Evolutionary conservation across 1,140 invertebrate genomes (phyloP).

Genomic region (Drosophila melanogaster): DNA sequence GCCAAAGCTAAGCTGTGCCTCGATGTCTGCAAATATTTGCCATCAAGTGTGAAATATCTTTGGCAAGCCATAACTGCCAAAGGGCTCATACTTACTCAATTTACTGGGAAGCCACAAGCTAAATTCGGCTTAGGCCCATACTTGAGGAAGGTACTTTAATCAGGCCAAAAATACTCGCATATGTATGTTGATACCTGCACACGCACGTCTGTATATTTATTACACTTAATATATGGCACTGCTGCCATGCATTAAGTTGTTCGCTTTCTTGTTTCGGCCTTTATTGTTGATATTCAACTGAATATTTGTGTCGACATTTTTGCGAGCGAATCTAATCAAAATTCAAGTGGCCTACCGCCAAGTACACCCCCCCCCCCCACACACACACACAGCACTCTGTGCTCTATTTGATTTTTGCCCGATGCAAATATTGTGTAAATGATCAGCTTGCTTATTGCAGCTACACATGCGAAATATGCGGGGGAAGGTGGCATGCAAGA

Average conservation of each 20-base stretch:
- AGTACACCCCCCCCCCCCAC: too few species aligned
- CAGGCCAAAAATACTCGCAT: not conserved
- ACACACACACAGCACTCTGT: slow-evolving; percentile 1
- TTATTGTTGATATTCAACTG: slow-evolving; percentile 53
- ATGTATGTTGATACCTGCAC: not conserved
- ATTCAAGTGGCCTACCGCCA: slow-evolving; percentile 16
- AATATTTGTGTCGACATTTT: slow-evolving; percentile 42
- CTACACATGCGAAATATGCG: slow-evolving; percentile 48
- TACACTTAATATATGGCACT: slow-evolving; percentile 39
- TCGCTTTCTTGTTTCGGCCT: slow-evolving; percentile 37
- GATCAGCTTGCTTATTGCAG: slow-evolving; percentile 47
- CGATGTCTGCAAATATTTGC: slow-evolving; percentile 25
- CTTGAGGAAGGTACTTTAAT: slow-evolving; percentile 6
- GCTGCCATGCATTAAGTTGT: slow-evolving; percentile 43
- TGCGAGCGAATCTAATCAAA: slow-evolving; percentile 29
- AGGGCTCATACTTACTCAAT: slow-evolving; percentile 6
- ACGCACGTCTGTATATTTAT: slow-evolving; percentile 6
- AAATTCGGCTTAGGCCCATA: slow-evolving; percentile 5
- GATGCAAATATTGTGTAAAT: slow-evolving; percentile 60
- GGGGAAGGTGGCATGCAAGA: slow-evolving; percentile 13
- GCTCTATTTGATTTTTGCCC: slow-evolving; percentile 16
- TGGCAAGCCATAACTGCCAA: slow-evolving; percentile 3
- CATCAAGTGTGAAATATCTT: slow-evolving; percentile 27
- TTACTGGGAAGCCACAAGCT: slow-evolving; percentile 11
- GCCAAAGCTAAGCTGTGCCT: slow-evolving; percentile 7